Conservation (phyloP, 2,888 invertebrate species). For the Campoplex capitator region DNA sequence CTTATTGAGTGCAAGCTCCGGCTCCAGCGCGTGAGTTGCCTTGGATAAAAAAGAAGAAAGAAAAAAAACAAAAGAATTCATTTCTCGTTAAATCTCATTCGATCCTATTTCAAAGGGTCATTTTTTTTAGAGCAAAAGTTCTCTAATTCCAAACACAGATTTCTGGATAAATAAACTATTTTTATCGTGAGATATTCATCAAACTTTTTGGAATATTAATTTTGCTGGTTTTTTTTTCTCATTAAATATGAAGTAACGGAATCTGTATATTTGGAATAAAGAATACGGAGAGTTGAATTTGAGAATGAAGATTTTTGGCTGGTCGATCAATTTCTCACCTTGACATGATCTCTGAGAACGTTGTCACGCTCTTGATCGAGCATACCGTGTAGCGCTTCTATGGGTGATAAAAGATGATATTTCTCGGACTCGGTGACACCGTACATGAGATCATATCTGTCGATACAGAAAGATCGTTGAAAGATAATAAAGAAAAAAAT, state of each 20-base stretch:
- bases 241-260: too few species aligned
- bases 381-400: conserved; percentile 90
- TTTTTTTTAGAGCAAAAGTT: too few species aligned
- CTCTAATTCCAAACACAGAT: too few species aligned
- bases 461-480: conserved; percentile 66
- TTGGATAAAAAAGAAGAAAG: conserved; percentile 54
- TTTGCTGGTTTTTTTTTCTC: too few species aligned
- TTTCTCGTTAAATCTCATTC: conserved; percentile 1
- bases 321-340: conserved; percentile 72
- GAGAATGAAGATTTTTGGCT: background rate
- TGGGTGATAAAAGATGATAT: conserved; percentile 90
- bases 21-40: conserved; percentile 82
- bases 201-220: too few species aligned
- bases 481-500: background rate
- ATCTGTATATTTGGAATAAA: too few species aligned
- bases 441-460: conserved; percentile 93
- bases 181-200: too few species aligned
- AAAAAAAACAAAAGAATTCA: background rate
- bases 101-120: background rate
- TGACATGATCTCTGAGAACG: conserved; percentile 91
- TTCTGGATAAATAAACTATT: too few species aligned
- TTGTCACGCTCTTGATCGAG: conserved; percentile 91
- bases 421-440: conserved; percentile 94
- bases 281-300: too few species aligned
- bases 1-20: conserved; percentile 79